Conservation (phyloP, 2,888 invertebrate genomes). For the Campoplex capitator region DNA sequence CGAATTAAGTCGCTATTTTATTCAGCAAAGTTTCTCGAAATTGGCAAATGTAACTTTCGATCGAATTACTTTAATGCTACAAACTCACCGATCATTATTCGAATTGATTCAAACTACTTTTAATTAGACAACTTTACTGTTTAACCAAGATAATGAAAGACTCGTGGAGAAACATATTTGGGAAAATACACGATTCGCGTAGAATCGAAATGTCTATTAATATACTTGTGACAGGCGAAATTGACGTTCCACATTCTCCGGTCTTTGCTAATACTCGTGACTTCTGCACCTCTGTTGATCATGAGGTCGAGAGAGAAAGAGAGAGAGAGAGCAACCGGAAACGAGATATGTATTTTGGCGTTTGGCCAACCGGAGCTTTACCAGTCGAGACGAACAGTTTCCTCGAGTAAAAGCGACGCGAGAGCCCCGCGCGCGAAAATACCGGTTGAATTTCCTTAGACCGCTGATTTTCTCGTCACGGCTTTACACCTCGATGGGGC, state of each 20-base stretch:
- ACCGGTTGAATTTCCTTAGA: slow-evolving; percentile 50
- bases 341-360: slow-evolving; percentile 64
- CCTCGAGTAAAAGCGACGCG: slow-evolving; percentile 30
- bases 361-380: slow-evolving; percentile 49
- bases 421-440: background rate
- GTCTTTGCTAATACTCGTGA: slow-evolving; percentile 33
- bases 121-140: too few species aligned
- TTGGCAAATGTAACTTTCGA: background rate
- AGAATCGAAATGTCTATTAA: slow-evolving; percentile 22
- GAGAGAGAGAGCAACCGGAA: slow-evolving; percentile 57
- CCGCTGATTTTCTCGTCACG: slow-evolving; percentile 57
- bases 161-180: background rate
- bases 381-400: slow-evolving; percentile 58
- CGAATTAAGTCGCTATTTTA: background rate
- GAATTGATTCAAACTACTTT: background rate
- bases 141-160: background rate
- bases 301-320: background rate
- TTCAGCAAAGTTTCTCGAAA: background rate
- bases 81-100: background rate
- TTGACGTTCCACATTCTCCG: slow-evolving; percentile 14
- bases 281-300: slow-evolving; percentile 5
- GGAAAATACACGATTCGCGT: background rate
- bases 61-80: background rate
- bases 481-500: slow-evolving; percentile 65
- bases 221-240: slow-evolving; percentile 28